phyloP scores from a whole-genome alignment of 2,797 vertebrate species.

The Tenualosa ilisha region DNA sequence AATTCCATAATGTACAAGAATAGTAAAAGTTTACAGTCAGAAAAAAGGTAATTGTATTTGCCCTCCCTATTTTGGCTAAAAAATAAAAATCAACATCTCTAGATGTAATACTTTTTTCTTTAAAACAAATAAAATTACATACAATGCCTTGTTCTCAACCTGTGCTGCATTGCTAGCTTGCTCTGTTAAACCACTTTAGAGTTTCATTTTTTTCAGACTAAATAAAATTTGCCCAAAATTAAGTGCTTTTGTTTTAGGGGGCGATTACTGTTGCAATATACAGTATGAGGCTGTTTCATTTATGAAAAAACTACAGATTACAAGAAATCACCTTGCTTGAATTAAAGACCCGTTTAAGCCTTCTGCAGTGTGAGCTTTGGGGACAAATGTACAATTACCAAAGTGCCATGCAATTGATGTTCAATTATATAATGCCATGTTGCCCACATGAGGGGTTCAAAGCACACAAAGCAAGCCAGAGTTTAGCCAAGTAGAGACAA shows the following conservation, averaged over 20 bases:
- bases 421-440: conserved; percentile 47
- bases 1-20: conserved; percentile 78
- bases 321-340: conserved; percentile 2
- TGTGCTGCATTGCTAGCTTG: conserved; percentile 62
- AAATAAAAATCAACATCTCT: conserved; percentile 67
- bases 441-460: conserved; percentile 39
- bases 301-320: conserved; percentile 31
- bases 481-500: conserved; percentile 63
- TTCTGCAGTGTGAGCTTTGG: conserved; percentile 32
- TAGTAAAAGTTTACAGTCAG: conserved; percentile 78
- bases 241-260: conserved; percentile 66
- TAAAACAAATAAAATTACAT: conserved; percentile 72
- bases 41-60: conserved; percentile 69
- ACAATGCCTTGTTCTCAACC: conserved; percentile 76
- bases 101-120: conserved; percentile 82
- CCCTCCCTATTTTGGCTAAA: conserved; percentile 72
- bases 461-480: conserved; percentile 66
- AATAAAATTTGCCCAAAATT: conserved; percentile 59
- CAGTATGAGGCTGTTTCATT: conserved; percentile 60
- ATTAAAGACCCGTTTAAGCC: conserved; percentile 30
- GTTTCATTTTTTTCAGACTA: conserved; percentile 52
- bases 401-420: conserved; percentile 39
- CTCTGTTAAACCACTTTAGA: conserved; percentile 59
- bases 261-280: conserved; percentile 59
- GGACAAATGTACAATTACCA: conserved; percentile 19